Evolutionary conservation across 1,140 invertebrate species (phyloP), one percentile per base, ranked within the genome.

Genomic region (Aphis gossypii): DNA sequence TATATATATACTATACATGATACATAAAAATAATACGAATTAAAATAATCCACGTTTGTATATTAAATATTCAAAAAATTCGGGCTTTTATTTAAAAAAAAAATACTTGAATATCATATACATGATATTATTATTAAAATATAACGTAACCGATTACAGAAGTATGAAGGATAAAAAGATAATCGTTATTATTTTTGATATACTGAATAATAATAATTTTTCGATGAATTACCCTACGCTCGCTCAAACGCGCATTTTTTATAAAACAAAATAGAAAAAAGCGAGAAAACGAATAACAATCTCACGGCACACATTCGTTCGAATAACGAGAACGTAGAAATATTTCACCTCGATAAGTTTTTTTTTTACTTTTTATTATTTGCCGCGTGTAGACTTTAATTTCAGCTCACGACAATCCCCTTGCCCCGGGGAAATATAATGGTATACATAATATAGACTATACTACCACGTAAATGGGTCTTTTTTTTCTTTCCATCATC

Each of bases 361-460:
- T 56, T 38, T 38, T 51, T 51, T 88, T 35, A 88, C 44, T 44
- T 90, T 44, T 90, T 90, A 56, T 56, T 56, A 38, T 89, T 89
- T 89, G 48, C 88, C 88, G 35, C 51, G 51, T 56, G 88, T 89
- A 89, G 88, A 89, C 88, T 89, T 90, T 90, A 90, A 60, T 90
- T 90, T 90, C 89, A n/a, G 41, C 38, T 60, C 89, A 90, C 89
- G 54, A 90, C 38, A 89, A 68, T 90, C 56, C 89, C 38, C 54
- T 68, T 60, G 89, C 89, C 89, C 89, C 54, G 89, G 89, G 89
- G 89, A 90, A 90, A 68, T 68, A 90, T 44, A 90, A 89, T 89
- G 25, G 87, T 89, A 89, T 90, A 90, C 54, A 60, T 90, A 60
- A 90, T 90, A 60, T 90, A 60, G 38, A 90, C 88, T 56, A 41